A percentile compares a stretch with the other conserved stretches of the same genome.
These are phyloP conservation scores for Paradoxurus hermaphroditus DNA, from an alignment of 2,113 vertebrate species.

Conservation along the genomic window DNA sequence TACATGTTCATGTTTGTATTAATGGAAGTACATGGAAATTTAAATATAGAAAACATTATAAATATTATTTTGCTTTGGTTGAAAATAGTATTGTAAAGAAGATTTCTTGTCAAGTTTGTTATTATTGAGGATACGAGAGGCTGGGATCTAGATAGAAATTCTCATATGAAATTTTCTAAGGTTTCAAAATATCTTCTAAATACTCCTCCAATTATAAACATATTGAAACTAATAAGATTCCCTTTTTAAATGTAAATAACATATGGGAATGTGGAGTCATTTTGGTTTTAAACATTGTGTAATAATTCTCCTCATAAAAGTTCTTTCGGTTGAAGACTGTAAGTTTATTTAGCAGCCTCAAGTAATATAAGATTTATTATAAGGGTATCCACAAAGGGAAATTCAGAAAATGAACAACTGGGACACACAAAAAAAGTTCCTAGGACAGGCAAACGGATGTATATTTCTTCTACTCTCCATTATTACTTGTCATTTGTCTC, in stretches of 20 bases:
- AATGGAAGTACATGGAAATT: background rate
- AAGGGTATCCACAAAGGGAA: background rate
- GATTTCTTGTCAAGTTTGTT: background rate
- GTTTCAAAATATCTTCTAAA: background rate
- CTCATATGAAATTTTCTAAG: background rate
- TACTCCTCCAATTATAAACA: background rate
- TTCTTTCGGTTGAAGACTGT: background rate
- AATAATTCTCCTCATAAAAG: background rate
- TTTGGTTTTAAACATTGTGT: background rate
- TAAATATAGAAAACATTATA: background rate
- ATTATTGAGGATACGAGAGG: background rate
- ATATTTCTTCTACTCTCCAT: background rate
- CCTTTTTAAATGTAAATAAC: background rate
- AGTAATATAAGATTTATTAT: background rate
- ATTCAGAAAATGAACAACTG: background rate
- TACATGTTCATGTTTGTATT: background rate
- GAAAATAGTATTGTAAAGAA: background rate
- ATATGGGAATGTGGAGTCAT: background rate
- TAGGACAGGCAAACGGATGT: fast-evolving
- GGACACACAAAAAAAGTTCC: background rate
- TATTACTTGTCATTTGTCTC: background rate
- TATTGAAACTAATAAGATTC: background rate
- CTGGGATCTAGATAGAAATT: background rate
- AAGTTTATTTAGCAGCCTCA: background rate
- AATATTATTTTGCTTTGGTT: background rate